Base-by-base conservation (phyloP, 2,888 invertebrate genomes). In the Drosophila monieri region DNA sequence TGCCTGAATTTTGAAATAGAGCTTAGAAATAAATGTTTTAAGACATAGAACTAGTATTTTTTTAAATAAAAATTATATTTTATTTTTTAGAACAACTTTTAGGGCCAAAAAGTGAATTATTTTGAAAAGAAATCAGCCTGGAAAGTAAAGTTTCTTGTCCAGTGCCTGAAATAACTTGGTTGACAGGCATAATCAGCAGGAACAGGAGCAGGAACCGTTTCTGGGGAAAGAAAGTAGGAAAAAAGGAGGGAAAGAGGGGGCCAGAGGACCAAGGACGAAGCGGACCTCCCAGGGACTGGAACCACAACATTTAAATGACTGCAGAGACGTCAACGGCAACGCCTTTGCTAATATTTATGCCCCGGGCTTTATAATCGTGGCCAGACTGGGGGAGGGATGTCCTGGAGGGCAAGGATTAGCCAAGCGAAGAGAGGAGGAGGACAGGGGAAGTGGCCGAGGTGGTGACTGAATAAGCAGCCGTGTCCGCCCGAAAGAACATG, bases 341-440 rank as follows among this genome's bases (percentile, higher is more conserved):
- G 80, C 80, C 80, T 83, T 61, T 80, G 86, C 80, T 80, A 84
- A 80, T 80, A 83, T 83, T 80, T 80, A 84, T 80, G 80, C 84
- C 65, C 46, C 58, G 49, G 55, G 73, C 56, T 53, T 55, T 68
- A 70, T 74, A 85, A 76, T 81, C 80, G 73, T 65, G 75, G 67
- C 73, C 61, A 51, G 51, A 41, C 55, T 27, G 54, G 27, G 23
- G 15, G 30, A 2, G 10, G 10, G 47, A n/a, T 5, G n/a, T 6
- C n/a, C 35, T 6, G 6, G n/a, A n/a, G 35, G 41, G n/a, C 53
- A 25, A 39, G 41, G 53, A 53, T 53, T 53, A 35, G 35, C 35
- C 35, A 14, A 35, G 12, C 32, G 32, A 35, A 35, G 23, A 25
- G 14, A 2, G 3, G 27, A 1, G n/a, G n/a, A n/a, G n/a, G n/a